These are phyloP conservation scores for Perodicticus potto DNA, from an alignment of 2,797 vertebrate genomes.

Conservation along the genomic window DNA sequence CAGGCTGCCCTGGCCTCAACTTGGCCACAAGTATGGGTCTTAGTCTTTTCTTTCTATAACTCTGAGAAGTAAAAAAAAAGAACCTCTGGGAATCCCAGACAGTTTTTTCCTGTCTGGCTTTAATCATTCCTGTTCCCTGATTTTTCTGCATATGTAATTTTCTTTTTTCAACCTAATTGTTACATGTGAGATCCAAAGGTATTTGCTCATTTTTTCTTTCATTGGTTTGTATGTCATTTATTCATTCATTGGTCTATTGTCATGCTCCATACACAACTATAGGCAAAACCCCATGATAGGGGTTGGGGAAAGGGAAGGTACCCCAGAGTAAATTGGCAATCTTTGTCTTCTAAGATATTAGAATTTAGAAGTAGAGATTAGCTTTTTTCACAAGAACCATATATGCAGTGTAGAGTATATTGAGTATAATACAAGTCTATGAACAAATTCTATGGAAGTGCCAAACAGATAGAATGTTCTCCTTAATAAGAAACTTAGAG, in stretches of 20 bases:
- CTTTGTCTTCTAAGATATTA: constrained; percentile 2
- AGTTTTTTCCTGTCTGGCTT: background rate
- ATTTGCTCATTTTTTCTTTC: constrained; percentile 39
- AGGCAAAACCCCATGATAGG: background rate
- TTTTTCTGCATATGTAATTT: background rate
- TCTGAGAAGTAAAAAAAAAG: background rate
- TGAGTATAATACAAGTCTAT: background rate
- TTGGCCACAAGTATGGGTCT: background rate
- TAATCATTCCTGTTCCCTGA: background rate
- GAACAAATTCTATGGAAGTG: constrained; percentile 36
- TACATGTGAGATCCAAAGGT: background rate
- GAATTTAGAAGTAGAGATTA: background rate
- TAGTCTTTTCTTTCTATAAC: background rate
- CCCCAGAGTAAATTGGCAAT: background rate
- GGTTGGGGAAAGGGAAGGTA: background rate
- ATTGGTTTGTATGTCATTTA: background rate
- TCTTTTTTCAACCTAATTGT: background rate
- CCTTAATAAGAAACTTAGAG: constrained; percentile 9
- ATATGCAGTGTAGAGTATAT: background rate
- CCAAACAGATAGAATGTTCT: constrained; percentile 21
- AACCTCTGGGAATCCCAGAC: background rate
- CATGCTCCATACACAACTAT: background rate
- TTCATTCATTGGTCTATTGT: background rate
- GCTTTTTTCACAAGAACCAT: background rate
- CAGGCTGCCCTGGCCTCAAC: background rate